Evolutionary conservation across 2,113 vertebrate genomes (phyloP).

Genomic region (Psittacula cyanocephala): DNA sequence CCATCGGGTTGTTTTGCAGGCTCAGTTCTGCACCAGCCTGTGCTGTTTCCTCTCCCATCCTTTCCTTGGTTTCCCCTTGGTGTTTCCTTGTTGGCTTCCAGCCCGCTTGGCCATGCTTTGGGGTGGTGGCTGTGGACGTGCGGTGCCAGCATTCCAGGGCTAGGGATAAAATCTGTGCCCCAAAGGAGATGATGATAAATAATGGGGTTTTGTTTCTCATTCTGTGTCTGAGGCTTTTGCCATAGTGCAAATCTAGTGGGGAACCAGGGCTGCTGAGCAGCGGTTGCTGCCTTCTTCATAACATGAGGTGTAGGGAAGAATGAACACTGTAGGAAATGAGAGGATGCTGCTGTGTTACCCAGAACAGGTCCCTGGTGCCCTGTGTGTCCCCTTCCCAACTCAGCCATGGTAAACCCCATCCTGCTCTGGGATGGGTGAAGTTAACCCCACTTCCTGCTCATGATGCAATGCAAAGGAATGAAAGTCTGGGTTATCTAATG

Average conservation of each 20-base stretch:
- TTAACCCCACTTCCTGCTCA: fast-evolving
- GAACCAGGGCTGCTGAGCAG: background rate
- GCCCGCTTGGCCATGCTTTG: background rate
- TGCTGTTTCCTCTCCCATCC: fast-evolving
- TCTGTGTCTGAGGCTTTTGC: background rate
- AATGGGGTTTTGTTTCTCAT: fast-evolving
- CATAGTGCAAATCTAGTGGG: background rate
- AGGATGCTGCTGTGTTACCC: background rate
- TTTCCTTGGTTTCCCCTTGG: fast-evolving
- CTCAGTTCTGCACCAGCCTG: background rate
- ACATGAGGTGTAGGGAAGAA: fast-evolving
- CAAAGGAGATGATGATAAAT: background rate
- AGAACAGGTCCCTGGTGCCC: background rate
- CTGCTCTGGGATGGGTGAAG: fast-evolving
- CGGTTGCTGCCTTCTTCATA: background rate
- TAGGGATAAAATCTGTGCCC: background rate
- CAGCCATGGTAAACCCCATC: fast-evolving
- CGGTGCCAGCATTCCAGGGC: background rate
- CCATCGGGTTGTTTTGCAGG: background rate
- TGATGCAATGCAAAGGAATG: background rate
- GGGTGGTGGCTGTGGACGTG: background rate
- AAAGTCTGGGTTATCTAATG: fast-evolving
- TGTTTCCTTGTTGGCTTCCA: background rate
- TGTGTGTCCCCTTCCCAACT: background rate
- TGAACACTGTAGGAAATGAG: fast-evolving